phyloP scores from a whole-genome alignment of 2,797 vertebrate genomes.

The Euthynnus affinis region DNA sequence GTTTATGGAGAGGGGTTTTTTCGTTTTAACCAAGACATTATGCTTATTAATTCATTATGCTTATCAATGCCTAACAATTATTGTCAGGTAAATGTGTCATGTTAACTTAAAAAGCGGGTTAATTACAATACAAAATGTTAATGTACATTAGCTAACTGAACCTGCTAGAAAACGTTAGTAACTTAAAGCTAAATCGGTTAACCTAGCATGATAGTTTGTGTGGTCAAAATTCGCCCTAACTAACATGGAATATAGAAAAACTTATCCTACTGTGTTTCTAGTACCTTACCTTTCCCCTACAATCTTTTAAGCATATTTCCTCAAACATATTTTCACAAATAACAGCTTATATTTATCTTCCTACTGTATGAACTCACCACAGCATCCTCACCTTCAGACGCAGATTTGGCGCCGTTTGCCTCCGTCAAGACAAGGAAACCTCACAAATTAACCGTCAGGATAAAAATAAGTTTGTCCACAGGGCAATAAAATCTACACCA shows the following conservation, averaged over 20 bases:
- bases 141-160: background rate
- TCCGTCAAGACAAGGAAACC: background rate
- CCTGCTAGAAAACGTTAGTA: background rate
- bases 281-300: too few species aligned
- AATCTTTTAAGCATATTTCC: too few species aligned
- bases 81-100: background rate
- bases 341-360: background rate
- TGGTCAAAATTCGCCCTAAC: background rate
- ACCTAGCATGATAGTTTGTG: background rate
- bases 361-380: background rate
- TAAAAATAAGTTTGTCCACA: background rate
- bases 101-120: background rate
- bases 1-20: background rate
- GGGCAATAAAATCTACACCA: background rate
- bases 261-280: background rate
- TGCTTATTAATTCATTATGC: background rate
- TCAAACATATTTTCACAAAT: background rate
- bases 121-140: background rate
- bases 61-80: background rate
- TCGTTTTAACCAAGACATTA: background rate
- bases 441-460: constrained; percentile 27
- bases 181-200: background rate
- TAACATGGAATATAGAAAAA: background rate
- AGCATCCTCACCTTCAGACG: constrained; percentile 38
- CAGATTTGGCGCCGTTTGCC: constrained; percentile 31